Evolutionary conservation across 1,140 invertebrate genomes (phyloP), one percentile per base, ranked within the genome.

Genomic region (Drosophila nigrodunni): DNA sequence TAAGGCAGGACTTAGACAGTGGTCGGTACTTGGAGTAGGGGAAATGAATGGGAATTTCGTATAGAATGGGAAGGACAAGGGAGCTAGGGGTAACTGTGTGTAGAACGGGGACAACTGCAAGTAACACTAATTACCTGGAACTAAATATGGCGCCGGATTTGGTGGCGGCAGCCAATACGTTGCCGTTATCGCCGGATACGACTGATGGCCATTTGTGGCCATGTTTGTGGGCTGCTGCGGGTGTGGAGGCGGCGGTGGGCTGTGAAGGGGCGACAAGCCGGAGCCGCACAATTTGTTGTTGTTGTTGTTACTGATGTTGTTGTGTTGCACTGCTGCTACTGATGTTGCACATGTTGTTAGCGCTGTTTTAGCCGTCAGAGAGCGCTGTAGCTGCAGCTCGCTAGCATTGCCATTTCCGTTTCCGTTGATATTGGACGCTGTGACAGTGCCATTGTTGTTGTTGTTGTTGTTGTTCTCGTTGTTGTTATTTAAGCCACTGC

Each of bases 91-190:
- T 21, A 11, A 41, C 41, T 52, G 49, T 46, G 18, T 57, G 50
- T 64, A 39, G 37, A 10, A 39, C 8, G 37, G 37, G 37, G 37
- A 30, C 41, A 57, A 67, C 65, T 70, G 81, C 81, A 61, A 87
- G 83, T 87, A 87, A 77, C 78, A 85, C 83, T 89, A 92, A 90
- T 92, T 92, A 96, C 96, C 96, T 96, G 96, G 96, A 91, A 96
- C 93, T 88, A 96, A 94, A 94, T 96, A 96, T 86, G 95, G 96
- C 78, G 94, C 95, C 78, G 95, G 95, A 93, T 95, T 95, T 58
- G 95, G 94, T 79, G 96, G 95, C 67, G 96, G 95, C 78, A 96
- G 94, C 96, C 96, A 96, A 92, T 96, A 96, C 82, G 95, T 95
- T 90, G 95, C 94, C 92, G 95, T 96, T 93, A 96, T 96, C 68